Percentiles rank a stretch among this genome's conserved stretches.
phyloP scores from a whole-genome alignment of 2,797 vertebrate genomes.

The Hapalemur alaotrensis region DNA sequence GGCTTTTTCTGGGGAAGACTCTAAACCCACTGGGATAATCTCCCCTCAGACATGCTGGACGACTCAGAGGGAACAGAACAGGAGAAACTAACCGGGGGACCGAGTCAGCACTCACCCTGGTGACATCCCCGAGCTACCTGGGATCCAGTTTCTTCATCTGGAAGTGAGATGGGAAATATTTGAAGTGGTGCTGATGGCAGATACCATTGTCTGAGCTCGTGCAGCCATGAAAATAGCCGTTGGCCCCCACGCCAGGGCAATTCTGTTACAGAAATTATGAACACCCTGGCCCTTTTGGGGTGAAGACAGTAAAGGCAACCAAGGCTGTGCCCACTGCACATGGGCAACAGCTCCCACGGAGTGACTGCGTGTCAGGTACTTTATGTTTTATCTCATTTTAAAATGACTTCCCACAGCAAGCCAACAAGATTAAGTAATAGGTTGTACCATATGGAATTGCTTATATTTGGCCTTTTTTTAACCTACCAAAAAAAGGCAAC shows the following conservation, averaged over 20 bases:
- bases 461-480: not conserved
- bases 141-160: not conserved
- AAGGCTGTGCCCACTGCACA: no score
- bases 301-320: rapidly evolving
- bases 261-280: not conserved
- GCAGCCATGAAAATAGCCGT: no score
- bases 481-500: not conserved
- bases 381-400: not conserved
- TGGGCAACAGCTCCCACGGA: rapidly evolving
- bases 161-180: not conserved
- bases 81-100: not conserved
- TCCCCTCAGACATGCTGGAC: rapidly evolving
- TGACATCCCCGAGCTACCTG: not conserved
- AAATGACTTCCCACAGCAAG: not conserved
- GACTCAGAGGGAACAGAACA: not conserved
- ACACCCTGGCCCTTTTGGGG: rapidly evolving
- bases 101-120: not conserved
- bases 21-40: not conserved
- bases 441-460: not conserved
- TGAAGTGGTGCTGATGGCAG: not conserved
- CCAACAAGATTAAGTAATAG: not conserved
- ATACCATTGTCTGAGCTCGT: not conserved
- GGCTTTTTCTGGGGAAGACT: not conserved
- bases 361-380: not conserved
- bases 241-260: not conserved